Base-by-base conservation (phyloP, 1,140 invertebrate genomes). In the Pomacea maculata region DNA sequence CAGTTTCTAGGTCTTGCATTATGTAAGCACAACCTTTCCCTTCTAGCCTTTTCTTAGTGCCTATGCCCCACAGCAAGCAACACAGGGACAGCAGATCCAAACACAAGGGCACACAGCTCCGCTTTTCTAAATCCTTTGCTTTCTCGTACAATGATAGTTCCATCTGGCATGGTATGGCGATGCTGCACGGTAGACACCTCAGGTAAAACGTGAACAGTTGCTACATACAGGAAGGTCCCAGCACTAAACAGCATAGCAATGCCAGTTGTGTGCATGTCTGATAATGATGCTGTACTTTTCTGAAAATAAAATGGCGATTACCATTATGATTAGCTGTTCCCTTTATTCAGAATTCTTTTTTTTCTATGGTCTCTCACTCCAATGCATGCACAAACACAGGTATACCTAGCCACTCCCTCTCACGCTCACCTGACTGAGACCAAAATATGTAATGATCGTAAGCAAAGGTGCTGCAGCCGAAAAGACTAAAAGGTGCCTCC, bases 191-290 rank as follows among this genome's bases (percentile, higher is more conserved):
- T 90, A 17, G 92, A 89, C 11, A 99, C 92, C 92, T 99, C 98
- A 0, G 98, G 98, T 70, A 99, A 91, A 7, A 99, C 97, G 91
- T 99, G 98, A 4, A 99, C 98, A 4, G 98, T 99, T 0, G 98
- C 97, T 11, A 99, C 98, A 89, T 99, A 99, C 12, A 99, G 92
- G 92, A 99, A 99, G 71, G 98, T 99, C 4, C 98, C 98, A 2
- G 97, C 98, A 83, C 97, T 99, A 91, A 99, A 99, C 29, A 99
- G 92, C 97, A 99, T 98, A 21, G 98, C 97, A 68, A 99, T 94
- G 70, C 97, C 97, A 90, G 95, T 99, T 5, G 96, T 96, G 92
- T 98, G 97, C 15, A 97, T 94, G 54, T 95, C 95, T 84, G 95
- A 95, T 4, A 98, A 86, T 3, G 85, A 81, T 77, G 89, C 86